phyloP scores from a whole-genome alignment of 2,113 vertebrate species.

The Narcine bancroftii region DNA sequence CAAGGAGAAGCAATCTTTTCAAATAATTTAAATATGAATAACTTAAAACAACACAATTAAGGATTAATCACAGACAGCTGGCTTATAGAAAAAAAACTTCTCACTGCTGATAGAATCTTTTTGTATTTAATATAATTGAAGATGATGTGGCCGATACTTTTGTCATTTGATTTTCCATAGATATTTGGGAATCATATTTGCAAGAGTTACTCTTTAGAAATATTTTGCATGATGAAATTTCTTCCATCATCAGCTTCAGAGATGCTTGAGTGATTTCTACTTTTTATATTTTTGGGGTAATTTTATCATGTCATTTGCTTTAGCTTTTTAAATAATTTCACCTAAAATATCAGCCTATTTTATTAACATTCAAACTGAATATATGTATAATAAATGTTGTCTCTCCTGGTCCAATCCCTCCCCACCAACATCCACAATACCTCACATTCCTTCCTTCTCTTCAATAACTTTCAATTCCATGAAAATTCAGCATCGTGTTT shows the following conservation, averaged over 20 bases:
- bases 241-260: background rate
- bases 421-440: too few species aligned
- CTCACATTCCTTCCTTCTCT: too few species aligned
- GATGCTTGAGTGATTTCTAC: background rate
- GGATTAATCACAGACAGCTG: background rate
- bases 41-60: background rate
- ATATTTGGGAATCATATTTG: background rate
- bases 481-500: too few species aligned
- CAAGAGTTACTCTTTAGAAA: slow-evolving; percentile 4
- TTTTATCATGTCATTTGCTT: background rate
- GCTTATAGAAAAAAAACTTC: background rate
- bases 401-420: too few species aligned
- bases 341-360: background rate
- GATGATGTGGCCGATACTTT: background rate
- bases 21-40: background rate
- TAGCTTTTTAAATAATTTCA: background rate
- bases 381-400: too few species aligned
- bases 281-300: background rate
- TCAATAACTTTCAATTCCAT: too few species aligned
- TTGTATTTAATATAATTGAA: background rate
- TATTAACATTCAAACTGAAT: background rate
- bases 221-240: background rate
- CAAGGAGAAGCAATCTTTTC: background rate
- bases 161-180: background rate
- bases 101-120: background rate